Conservation (phyloP, 2,888 invertebrate genomes). For the Antitype chi region DNA sequence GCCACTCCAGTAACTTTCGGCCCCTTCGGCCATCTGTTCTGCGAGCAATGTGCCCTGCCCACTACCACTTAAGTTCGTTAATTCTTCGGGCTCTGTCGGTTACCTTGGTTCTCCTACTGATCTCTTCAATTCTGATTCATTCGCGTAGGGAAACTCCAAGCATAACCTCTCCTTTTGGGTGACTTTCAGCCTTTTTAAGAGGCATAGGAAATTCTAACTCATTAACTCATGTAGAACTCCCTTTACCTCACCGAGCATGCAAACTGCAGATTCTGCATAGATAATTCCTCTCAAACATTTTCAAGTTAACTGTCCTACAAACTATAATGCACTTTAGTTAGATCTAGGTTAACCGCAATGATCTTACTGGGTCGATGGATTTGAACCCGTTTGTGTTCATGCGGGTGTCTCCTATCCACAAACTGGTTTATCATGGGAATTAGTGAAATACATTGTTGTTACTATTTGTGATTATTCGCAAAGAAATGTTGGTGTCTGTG, state of each 20-base stretch:
- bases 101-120: too few species aligned
- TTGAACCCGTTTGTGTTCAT: slow-evolving; percentile 54
- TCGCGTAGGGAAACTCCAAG: too few species aligned
- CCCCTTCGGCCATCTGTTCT: too few species aligned
- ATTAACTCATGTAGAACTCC: neutral
- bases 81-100: too few species aligned
- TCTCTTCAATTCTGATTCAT: too few species aligned
- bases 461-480: neutral
- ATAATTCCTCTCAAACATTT: slow-evolving; percentile 7
- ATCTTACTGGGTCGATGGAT: slow-evolving; percentile 47
- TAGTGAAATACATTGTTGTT: slow-evolving; percentile 24
- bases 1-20: too few species aligned
- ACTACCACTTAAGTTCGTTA: too few species aligned
- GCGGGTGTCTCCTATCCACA: slow-evolving; percentile 40
- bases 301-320: slow-evolving; percentile 10
- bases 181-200: too few species aligned
- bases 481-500: neutral
- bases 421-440: slow-evolving; percentile 31
- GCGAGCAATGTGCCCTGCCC: too few species aligned
- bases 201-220: neutral
- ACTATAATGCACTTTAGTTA: slow-evolving; percentile 36
- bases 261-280: neutral
- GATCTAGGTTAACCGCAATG: slow-evolving; percentile 57
- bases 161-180: too few species aligned
- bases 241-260: neutral